Evolutionary conservation across 2,113 vertebrate species (phyloP).

Genomic region (Geococcyx californianus): DNA sequence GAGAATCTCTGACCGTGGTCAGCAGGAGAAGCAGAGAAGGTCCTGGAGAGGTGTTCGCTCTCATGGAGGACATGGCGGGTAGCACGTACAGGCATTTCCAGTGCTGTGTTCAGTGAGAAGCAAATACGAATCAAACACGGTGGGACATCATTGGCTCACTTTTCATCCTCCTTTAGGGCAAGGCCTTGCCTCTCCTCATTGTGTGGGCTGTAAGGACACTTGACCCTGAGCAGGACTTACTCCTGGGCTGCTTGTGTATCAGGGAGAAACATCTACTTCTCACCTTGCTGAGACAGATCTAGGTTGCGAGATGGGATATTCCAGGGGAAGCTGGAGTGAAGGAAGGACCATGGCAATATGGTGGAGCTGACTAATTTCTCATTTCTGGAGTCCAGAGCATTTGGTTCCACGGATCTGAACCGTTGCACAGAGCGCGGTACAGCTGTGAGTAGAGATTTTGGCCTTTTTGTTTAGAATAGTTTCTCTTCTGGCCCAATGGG

Average conservation of each 20-base stretch:
- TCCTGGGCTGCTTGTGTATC: rapidly evolving
- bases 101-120: neutral
- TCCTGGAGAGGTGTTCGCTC: neutral
- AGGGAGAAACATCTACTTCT: neutral
- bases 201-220: neutral
- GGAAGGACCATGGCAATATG: rapidly evolving
- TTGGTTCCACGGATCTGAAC: neutral
- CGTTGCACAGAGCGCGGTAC: too few relatives aligned
- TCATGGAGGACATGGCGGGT: neutral
- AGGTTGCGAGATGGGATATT: rapidly evolving
- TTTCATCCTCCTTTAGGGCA: neutral
- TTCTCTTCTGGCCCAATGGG: constrained; percentile 46
- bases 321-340: rapidly evolving
- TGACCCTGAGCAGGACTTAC: rapidly evolving
- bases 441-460: neutral
- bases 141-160: neutral
- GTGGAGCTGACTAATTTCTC: neutral
- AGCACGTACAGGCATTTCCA: neutral
- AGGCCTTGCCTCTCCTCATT: neutral
- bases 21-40: neutral
- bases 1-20: neutral
- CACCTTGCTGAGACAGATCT: neutral
- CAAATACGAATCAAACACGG: neutral
- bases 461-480: constrained; percentile 3
- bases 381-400: neutral